Conservation (phyloP, 2,888 invertebrate genomes). For the Stenolophus ochropezus region DNA sequence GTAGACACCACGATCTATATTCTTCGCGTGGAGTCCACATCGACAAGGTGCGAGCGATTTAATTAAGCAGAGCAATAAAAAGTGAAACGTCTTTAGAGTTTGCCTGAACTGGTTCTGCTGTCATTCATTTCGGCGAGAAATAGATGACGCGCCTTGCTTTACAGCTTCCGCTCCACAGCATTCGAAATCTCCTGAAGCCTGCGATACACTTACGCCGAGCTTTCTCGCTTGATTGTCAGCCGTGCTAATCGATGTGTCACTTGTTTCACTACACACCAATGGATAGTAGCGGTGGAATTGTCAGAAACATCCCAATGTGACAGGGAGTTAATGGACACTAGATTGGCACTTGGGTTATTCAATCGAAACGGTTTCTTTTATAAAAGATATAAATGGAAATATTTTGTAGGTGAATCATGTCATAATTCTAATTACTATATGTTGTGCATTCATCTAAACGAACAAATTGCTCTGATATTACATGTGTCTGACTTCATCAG, state of each 20-base stretch:
- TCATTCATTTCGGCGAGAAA: conserved; percentile 39
- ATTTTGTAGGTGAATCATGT: too few relatives aligned
- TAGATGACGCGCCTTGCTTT: conserved; percentile 33
- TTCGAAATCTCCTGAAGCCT: conserved; percentile 4
- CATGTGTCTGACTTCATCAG: too few relatives aligned
- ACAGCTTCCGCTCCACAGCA: conserved; percentile 18
- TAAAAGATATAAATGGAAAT: too few relatives aligned
- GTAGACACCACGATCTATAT: not conserved
- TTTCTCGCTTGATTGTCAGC: not conserved
- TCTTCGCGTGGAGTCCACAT: not conserved
- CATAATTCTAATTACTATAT: too few relatives aligned
- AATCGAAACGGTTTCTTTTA: too few relatives aligned
- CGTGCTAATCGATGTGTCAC: not conserved
- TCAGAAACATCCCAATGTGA: too few relatives aligned
- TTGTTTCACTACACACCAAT: not conserved
- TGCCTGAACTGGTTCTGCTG: conserved; percentile 22
- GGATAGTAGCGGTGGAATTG: not conserved
- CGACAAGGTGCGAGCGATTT: conserved; percentile 6
- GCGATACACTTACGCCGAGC: not conserved
- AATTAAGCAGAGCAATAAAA: conserved; percentile 30
- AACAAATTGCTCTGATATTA: too few relatives aligned
- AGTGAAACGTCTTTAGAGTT: conserved; percentile 23
- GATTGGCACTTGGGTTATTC: too few relatives aligned
- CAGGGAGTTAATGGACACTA: too few relatives aligned
- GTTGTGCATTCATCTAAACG: too few relatives aligned